These are phyloP conservation scores for Falco peregrinus DNA, from an alignment of 2,797 vertebrate genomes.

Conservation along the genomic window DNA sequence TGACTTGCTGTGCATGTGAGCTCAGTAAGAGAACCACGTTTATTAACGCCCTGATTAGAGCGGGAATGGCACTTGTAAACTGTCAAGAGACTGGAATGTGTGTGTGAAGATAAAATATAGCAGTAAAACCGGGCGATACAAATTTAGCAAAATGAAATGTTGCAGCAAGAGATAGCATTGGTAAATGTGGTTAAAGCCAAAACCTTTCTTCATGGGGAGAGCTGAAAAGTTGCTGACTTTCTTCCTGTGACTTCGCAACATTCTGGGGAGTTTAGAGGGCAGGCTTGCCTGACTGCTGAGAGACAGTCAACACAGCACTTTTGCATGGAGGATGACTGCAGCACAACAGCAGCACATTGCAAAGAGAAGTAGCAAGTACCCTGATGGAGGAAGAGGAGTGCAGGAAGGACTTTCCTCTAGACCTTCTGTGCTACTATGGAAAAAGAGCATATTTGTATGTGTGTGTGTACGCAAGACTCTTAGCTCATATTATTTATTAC, in stretches of 20 bases:
- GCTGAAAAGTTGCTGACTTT: conserved; percentile 17
- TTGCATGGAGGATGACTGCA: background rate
- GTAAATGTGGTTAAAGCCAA: background rate
- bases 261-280: background rate
- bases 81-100: background rate
- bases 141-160: background rate
- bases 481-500: background rate
- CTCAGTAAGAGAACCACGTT: background rate
- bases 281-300: background rate
- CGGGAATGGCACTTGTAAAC: background rate
- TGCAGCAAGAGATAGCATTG: background rate
- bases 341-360: background rate
- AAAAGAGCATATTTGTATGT: background rate
- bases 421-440: background rate
- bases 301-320: background rate
- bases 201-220: background rate
- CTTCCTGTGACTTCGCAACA: conserved; percentile 28
- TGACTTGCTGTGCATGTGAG: background rate
- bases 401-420: background rate
- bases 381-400: background rate
- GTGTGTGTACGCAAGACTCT: background rate
- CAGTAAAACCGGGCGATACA: background rate
- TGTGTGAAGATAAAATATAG: background rate
- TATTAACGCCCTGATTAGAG: background rate
- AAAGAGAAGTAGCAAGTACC: background rate